Evolutionary conservation across 2,113 vertebrate genomes (phyloP), one percentile per base, ranked within the genome.

Genomic region (Osmerus eperlanus): DNA sequence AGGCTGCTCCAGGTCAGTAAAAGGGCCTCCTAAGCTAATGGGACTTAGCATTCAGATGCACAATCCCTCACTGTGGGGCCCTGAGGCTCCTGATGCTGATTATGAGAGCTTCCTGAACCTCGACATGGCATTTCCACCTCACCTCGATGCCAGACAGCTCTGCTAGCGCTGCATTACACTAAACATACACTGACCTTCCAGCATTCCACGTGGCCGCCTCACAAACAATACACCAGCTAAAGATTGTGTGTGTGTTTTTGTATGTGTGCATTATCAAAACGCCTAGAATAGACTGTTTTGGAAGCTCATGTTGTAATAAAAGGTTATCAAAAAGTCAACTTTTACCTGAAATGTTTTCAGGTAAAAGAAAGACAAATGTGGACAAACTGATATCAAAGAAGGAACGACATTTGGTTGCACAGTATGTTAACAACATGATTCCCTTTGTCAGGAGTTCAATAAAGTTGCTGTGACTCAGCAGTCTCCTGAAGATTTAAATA

Each of bases 111-210:
- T 68, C 74, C 64, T 64, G 41, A 71, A 78, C 84, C 66, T 21
- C 71, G 74, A 68, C 67, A 15, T 79, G 79, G 75, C 78, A 84
- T 85, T 87, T 81, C 62, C 70, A 80, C 81, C 77, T 70, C 70
- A 29, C 53, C 36, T 28, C 19, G 70, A 21, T 59, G 71, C 23
- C 64, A 52, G 71, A 63, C 28, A 65, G 6, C 12, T 13, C 41
- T 55, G 13, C 52, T 2, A 75, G 81, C 80, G 82, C 69, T 78
- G 70, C 62, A 82, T 85, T 73, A 76, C 77, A 74, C 77, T 64
- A 65, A 66, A 79, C 32, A 61, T 68, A 69, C 36, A 68, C 71
- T 78, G 64, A 82, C 65, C 67, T 74, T 69, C 51, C 72, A 29
- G 21, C 66, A 68, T 85, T 85, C 81, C 72, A 71, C 69, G 53